Evolutionary conservation across 1,140 invertebrate genomes (phyloP).

Genomic region (Conopomorpha cramerella): DNA sequence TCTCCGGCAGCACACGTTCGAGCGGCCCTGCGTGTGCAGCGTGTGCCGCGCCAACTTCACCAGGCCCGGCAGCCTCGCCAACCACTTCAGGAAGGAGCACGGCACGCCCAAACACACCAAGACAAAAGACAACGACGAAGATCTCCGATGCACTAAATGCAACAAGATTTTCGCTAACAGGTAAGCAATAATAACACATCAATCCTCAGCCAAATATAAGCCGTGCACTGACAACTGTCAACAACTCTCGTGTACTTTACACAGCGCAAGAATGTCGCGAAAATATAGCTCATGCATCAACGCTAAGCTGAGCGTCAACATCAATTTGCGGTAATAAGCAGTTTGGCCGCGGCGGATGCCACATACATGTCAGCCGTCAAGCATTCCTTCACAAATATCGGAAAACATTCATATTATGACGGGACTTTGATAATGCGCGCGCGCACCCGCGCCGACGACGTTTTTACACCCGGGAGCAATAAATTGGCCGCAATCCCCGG

Average conservation of each 20-base stretch:
- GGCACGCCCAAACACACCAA: slow-evolving; percentile 6
- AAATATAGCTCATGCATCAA: no score
- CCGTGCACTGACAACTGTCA: slow-evolving; percentile 21
- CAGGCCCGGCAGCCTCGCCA: slow-evolving; percentile 63
- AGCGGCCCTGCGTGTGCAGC: slow-evolving; percentile 73
- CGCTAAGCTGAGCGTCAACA: slow-evolving; percentile 15
- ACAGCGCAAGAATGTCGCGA: no score
- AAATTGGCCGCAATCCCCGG: slow-evolving; percentile 28
- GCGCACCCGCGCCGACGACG: slow-evolving; percentile 32
- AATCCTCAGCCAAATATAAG: no score
- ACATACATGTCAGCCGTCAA: slow-evolving; percentile 34
- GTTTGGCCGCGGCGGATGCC: slow-evolving; percentile 20
- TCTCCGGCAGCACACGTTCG: slow-evolving; percentile 74
- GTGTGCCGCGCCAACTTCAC: slow-evolving; percentile 69
- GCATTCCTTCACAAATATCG: slow-evolving; percentile 43
- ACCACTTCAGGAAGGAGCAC: slow-evolving; percentile 60
- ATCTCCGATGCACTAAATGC: slow-evolving; percentile 20
- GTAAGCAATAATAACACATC: no score
- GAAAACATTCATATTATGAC: slow-evolving; percentile 40
- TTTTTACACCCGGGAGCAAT: slow-evolving; percentile 31
- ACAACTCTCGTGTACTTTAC: no score
- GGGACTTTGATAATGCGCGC: slow-evolving; percentile 30
- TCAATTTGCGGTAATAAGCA: slow-evolving; percentile 11
- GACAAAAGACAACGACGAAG: slow-evolving; percentile 6
- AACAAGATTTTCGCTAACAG: slow-evolving; percentile 21